Conservation (phyloP, 2,888 invertebrate species). For the Sabellastarte sp. region DNA sequence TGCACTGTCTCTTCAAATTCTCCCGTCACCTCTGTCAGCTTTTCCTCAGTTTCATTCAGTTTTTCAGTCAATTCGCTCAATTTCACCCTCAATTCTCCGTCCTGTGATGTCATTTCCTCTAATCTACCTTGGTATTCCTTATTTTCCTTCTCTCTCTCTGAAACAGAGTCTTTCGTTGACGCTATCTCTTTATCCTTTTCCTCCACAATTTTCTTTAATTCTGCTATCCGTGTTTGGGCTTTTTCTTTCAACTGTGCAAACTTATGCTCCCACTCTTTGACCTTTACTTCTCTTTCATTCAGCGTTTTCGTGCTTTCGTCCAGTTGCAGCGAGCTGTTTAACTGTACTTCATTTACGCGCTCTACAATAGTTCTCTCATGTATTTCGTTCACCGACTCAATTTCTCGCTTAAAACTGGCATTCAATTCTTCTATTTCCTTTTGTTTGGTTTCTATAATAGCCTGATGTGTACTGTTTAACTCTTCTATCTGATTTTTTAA, state of each 20-base stretch:
- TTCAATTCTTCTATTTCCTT: constrained; percentile 1
- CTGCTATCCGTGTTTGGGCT: constrained; percentile 13
- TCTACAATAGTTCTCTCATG: not conserved
- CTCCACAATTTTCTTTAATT: constrained; percentile 7
- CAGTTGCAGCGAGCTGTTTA: not conserved
- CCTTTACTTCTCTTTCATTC: constrained; percentile 19
- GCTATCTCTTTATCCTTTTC: constrained; percentile 15
- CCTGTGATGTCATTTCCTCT: constrained; percentile 35
- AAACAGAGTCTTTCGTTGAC: not conserved
- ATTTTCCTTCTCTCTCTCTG: constrained; percentile 18
- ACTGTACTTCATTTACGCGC: not conserved
- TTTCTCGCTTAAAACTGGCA: not conserved
- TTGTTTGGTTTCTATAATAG: not conserved
- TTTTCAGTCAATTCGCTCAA: constrained; percentile 41
- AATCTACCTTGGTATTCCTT: constrained; percentile 34
- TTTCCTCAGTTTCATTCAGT: constrained; percentile 39
- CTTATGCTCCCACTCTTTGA: constrained; percentile 12
- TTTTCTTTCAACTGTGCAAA: constrained; percentile 21
- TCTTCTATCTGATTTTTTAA: not conserved
- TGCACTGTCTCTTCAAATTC: constrained; percentile 43
- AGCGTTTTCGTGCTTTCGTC: not conserved
- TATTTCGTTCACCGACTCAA: not conserved
- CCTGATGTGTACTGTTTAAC: not conserved
- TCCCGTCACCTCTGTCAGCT: constrained; percentile 44
- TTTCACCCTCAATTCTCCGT: constrained; percentile 42